Evolutionary conservation across 2,113 vertebrate genomes (phyloP), one percentile per base, ranked within the genome.

Genomic region (Thryonomys swinderianus): DNA sequence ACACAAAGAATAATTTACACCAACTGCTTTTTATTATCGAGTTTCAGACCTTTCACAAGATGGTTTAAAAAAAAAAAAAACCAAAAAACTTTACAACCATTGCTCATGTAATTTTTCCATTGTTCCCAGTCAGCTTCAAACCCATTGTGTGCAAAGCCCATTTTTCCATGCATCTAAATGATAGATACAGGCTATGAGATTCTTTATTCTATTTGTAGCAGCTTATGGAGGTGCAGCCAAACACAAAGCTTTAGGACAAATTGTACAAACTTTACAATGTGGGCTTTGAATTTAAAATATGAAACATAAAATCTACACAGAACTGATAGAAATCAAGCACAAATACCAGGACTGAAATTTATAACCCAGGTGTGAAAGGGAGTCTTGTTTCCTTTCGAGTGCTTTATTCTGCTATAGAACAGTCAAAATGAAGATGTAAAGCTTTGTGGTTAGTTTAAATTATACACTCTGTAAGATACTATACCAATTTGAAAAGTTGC

Each of bases 391-490:
- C 97, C 98, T 98, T 98, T 98, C 98, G 97, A 98, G 98, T 98
- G 98, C 98, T 98, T 98, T 98, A 98, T 98, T 98, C 98, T 98
- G 98, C 98, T 98, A 99, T 96, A 97, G 97, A 98, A 98, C 97
- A 97, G 97, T 98, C 97, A 93, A 98, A 98, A 98, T 97, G 98
- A 98, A 98, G 98, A 98, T 98, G 98, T 98, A 98, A 96, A 99
- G 98, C 98, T 98, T 95, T 98, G 98, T 98, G 98, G 99, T 99
- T 99, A 99, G 98, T 99, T 99, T 99, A 99, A 99, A 99, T 99
- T 99, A 99, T 98, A 98, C 99, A 99, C 98, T 99, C 98, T 98
- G 99, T 98, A 99, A 76, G 99, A 99, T 99, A 99, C 99, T 99
- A 99, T 98, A 98, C 98, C 98, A 98, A 99, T 98, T 99, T 99